phyloP scores from a whole-genome alignment of 2,888 invertebrate species.

The Apamea epomidion region DNA sequence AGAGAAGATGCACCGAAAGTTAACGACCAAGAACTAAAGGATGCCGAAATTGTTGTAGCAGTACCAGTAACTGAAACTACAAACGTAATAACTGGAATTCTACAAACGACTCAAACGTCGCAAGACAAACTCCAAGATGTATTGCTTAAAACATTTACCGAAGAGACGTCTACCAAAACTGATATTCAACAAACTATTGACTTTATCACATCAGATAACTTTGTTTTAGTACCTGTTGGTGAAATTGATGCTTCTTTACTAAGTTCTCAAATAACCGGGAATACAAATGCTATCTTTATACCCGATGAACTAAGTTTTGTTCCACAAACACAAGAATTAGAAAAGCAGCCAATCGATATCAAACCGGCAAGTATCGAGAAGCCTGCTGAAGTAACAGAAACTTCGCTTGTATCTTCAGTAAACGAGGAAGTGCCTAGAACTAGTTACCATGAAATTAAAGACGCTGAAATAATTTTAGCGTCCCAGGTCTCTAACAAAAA shows the following conservation, averaged over 20 bases:
- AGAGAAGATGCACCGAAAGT: conserved; percentile 13
- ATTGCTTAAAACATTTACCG: conserved; percentile 17
- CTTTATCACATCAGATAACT: conserved; percentile 36
- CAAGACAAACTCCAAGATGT: conserved; percentile 21
- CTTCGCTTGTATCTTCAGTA: conserved; percentile 19
- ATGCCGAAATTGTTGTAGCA: conserved; percentile 13
- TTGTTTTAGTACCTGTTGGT: conserved; percentile 8
- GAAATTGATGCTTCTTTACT: conserved; percentile 29
- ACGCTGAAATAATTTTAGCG: conserved; percentile 71
- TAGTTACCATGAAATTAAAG: conserved; percentile 71
- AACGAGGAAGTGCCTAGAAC: conserved; percentile 61
- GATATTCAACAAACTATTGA: conserved; percentile 38
- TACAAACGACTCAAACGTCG: background rate
- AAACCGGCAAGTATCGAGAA: conserved; percentile 8
- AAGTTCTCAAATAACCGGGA: background rate
- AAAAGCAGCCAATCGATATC: conserved; percentile 4
- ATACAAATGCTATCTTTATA: background rate
- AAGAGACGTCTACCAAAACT: conserved; percentile 11
- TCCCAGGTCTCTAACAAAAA: conserved; percentile 39
- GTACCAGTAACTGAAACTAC: background rate
- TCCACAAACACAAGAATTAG: background rate
- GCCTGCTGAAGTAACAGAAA: conserved; percentile 1
- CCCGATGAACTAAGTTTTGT: conserved; percentile 18
- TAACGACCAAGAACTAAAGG: conserved; percentile 38
- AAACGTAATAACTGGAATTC: background rate